Conservation (phyloP, 2,113 vertebrate species). For the Crotalus viridis region DNA sequence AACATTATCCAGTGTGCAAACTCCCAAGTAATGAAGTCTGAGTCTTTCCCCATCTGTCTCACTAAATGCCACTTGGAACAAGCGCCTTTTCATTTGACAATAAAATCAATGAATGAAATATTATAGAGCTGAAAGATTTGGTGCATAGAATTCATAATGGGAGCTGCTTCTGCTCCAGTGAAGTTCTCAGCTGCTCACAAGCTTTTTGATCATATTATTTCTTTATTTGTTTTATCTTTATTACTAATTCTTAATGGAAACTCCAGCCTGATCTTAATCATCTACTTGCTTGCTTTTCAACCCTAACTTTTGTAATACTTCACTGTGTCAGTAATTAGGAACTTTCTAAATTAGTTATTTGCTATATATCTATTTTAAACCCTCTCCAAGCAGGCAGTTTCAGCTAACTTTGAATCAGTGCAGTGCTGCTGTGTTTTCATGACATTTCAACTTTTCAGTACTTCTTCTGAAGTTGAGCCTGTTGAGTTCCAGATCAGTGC, state of each 20-base stretch:
- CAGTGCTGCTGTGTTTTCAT: not conserved
- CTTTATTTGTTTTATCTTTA: not conserved
- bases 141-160: conserved; percentile 71
- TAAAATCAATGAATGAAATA: conserved; percentile 83
- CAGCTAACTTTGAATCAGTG: not conserved
- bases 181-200: conserved; percentile 39
- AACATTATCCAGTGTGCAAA: conserved; percentile 55
- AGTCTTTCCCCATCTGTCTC: conserved; percentile 66
- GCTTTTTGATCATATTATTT: conserved; percentile 16
- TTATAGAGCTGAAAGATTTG: conserved; percentile 57
- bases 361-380: conserved; percentile 23
- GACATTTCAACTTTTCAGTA: not conserved
- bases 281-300: conserved; percentile 56
- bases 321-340: conserved; percentile 5
- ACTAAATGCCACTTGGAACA: conserved; percentile 77
- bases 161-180: conserved; percentile 42
- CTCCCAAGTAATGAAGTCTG: conserved; percentile 69
- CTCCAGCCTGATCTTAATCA: conserved; percentile 45
- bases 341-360: conserved; percentile 29
- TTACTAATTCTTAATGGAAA: conserved; percentile 61
- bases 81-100: conserved; percentile 76
- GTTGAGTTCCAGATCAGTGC: not conserved
- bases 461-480: not conserved
- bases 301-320: conserved; percentile 45
- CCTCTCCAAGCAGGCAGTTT: not conserved